Evolutionary conservation across 2,797 vertebrate genomes (phyloP), one percentile per base, ranked within the genome.

Genomic region (Anomalospiza imberbis): DNA sequence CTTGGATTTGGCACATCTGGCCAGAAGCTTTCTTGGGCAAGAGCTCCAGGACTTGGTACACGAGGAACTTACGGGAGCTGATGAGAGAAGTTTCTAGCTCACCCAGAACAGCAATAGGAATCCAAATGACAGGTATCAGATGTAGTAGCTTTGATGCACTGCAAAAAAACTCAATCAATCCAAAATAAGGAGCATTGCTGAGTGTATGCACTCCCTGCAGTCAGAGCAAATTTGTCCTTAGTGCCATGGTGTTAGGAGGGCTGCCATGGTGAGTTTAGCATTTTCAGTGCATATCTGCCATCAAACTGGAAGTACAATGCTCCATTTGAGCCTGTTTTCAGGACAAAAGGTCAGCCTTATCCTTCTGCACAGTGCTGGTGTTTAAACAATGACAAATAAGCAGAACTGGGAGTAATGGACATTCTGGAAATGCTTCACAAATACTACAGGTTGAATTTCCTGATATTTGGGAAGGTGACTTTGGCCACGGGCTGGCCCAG

Each of bases 151-250:
- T 65, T 65, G 29, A 32, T 57, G 38, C 17, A n/a, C 19, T 68
- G 45, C 4, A 8, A 15, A 65, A 79, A 38, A 13, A 1, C 2
- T 0, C 3, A 2, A 1, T 32, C 53, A 24, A 22, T 32, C 17
- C 63, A 45, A 74, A 81, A 53, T 17, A 70, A 62, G 53, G 38
- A 72, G 12, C 14, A 13, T 21, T 60, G n/a, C 40, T 48, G 51
- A 85, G 21, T 44, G 38, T 21, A 13, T 38, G 18, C 7, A 36
- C 8, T 75, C 28, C 66, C 50, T 90, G 76, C n/a, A 80, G n/a
- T 22, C 28, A 54, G 44, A 50, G 42, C 21, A 54, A 65, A 62
- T 60, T 78, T 22, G 51, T 19, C 28, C 14, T 31, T n/a, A 44
- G 55, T 83, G 65, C 29, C n/a, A 20, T 28, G 45, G 16, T 50